Percentiles rank a stretch among this genome's conserved stretches.
phyloP scores from a whole-genome alignment of 2,888 invertebrate genomes.

The Dasypolia templi region DNA sequence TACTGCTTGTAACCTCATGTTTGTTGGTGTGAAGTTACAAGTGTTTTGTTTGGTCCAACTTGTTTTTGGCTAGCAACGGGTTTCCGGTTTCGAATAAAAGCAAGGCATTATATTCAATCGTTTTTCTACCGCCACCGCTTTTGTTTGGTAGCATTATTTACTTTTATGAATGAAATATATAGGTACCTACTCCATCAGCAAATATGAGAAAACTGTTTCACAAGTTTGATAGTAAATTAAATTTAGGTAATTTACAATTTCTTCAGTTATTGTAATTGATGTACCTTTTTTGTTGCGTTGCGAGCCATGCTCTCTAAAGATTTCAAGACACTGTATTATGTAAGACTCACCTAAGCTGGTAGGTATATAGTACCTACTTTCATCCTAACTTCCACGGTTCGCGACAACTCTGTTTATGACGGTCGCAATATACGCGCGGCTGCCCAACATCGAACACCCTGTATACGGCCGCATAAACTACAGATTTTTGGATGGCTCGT shows the following conservation, averaged over 20 bases:
- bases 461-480: conserved; percentile 50
- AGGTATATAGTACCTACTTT: conserved; percentile 18
- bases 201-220: background rate
- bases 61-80: background rate
- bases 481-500: conserved; percentile 50
- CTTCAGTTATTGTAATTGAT: background rate
- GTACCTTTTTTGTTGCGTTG: background rate
- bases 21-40: background rate
- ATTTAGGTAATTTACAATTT: background rate
- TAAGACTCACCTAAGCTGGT: background rate
- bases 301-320: conserved; percentile 22
- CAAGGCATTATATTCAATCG: background rate
- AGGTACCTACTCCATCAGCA: background rate
- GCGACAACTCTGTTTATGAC: conserved; percentile 56
- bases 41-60: background rate
- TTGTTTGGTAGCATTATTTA: background rate
- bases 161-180: background rate
- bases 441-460: conserved; percentile 40
- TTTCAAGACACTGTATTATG: background rate
- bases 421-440: conserved; percentile 40
- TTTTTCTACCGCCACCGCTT: background rate
- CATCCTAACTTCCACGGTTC: conserved; percentile 34
- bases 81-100: background rate
- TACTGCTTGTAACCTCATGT: conserved; percentile 14
- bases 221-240: background rate